A percentile compares a stretch with the other conserved stretches of the same genome.
These are phyloP conservation scores for Nomia melanderi DNA, from an alignment of 1,140 invertebrate species.

Conservation along the genomic window DNA sequence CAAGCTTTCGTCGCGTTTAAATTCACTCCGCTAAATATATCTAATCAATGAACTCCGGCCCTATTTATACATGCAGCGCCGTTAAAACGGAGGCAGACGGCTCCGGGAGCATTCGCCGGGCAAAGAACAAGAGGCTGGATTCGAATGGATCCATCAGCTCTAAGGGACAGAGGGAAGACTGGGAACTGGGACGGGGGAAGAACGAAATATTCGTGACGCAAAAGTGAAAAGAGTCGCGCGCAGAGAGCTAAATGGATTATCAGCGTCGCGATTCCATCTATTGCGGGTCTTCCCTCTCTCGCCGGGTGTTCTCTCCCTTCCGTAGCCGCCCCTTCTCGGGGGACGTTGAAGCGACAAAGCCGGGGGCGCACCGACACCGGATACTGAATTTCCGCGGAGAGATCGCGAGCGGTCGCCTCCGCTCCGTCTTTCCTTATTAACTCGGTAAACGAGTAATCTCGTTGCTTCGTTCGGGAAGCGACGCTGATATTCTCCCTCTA, in stretches of 20 bases:
- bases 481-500: too few relatives aligned
- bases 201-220: background rate
- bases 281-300: conserved; percentile 45
- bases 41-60: too few relatives aligned
- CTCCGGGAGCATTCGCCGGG: too few relatives aligned
- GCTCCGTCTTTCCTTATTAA: conserved; percentile 12
- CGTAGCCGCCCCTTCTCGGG: background rate
- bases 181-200: background rate
- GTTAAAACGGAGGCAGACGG: too few relatives aligned
- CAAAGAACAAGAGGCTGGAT: too few relatives aligned
- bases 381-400: conserved; percentile 10
- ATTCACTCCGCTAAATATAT: too few relatives aligned
- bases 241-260: conserved; percentile 53
- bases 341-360: conserved; percentile 8
- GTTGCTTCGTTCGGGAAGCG: background rate
- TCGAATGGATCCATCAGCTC: too few relatives aligned
- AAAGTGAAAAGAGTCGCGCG: conserved; percentile 35
- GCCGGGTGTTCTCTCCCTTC: background rate
- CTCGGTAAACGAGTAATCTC: conserved; percentile 13
- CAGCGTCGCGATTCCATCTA: conserved; percentile 53
- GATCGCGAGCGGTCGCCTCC: background rate
- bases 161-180: too few relatives aligned
- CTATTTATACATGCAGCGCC: too few relatives aligned
- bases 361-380: background rate
- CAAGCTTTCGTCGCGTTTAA: too few relatives aligned